phyloP scores from a whole-genome alignment of 2,888 invertebrate species.

The Steinernema carpocapsae region DNA sequence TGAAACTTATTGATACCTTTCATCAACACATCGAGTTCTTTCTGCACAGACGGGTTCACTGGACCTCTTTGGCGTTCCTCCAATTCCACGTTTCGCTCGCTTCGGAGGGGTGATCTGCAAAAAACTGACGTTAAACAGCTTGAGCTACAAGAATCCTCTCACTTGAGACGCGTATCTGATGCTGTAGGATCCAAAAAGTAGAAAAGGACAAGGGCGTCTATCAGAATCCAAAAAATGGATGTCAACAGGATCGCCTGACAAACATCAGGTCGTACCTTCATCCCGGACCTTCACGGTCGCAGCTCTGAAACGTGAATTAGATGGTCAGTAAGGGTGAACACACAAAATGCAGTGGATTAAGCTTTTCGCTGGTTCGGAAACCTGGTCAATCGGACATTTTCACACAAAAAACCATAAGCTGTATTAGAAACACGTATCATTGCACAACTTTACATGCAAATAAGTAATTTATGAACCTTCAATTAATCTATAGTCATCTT shows the following conservation, averaged over 20 bases:
- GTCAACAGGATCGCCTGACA: slow-evolving; percentile 67
- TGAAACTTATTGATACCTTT: slow-evolving; percentile 39
- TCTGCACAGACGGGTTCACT: slow-evolving; percentile 35
- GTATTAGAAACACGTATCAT: neutral
- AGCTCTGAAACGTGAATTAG: neutral
- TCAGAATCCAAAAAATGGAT: slow-evolving; percentile 66
- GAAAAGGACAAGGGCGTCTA: slow-evolving; percentile 65
- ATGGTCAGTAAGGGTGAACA: neutral
- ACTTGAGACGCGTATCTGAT: neutral
- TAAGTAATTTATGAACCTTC: neutral
- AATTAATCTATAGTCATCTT: neutral
- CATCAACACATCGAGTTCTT: slow-evolving; percentile 41
- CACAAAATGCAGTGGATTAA: too few relatives aligned
- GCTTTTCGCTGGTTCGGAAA: too few relatives aligned
- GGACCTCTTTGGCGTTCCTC: slow-evolving; percentile 33
- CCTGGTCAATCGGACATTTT: too few relatives aligned
- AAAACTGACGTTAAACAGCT: neutral
- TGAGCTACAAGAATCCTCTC: slow-evolving; percentile 11
- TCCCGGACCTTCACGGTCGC: too few relatives aligned
- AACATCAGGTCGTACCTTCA: slow-evolving; percentile 59
- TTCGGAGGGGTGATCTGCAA: neutral
- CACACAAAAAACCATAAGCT: neutral
- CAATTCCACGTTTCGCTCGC: slow-evolving; percentile 36
- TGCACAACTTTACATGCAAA: neutral
- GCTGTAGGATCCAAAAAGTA: slow-evolving; percentile 62